A percentile compares a stretch with the other conserved stretches of the same genome.
These are phyloP conservation scores for Brachionus angularis DNA, from an alignment of 1,140 invertebrate species.

Conservation along the genomic window DNA sequence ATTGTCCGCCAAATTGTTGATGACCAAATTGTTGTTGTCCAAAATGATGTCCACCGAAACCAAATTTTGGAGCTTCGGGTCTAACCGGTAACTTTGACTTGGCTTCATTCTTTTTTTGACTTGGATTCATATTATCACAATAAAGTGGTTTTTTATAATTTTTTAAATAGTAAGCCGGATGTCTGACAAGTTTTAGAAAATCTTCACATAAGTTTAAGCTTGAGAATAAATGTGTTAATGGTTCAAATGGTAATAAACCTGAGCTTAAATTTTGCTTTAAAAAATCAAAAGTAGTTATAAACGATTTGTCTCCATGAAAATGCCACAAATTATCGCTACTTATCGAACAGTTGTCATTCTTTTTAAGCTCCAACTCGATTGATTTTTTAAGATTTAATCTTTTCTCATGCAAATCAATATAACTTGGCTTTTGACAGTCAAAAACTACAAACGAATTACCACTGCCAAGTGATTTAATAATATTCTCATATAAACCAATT, in stretches of 20 bases:
- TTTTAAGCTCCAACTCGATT: not conserved
- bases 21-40: constrained; percentile 18
- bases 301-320: constrained; percentile 12
- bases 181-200: constrained; percentile 18
- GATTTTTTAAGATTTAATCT: not conserved
- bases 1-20: too few species aligned
- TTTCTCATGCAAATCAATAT: not conserved
- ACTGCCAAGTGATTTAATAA: not conserved
- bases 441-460: not conserved
- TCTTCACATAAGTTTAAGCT: not conserved
- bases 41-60: constrained; percentile 7
- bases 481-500: not conserved
- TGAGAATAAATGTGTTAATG: not conserved
- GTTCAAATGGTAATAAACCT: not conserved
- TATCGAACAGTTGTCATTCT: not conserved
- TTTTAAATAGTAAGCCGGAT: constrained; percentile 6
- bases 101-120: not conserved
- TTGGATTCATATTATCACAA: not conserved
- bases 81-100: not conserved
- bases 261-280: constrained; percentile 4
- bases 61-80: constrained; percentile 23
- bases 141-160: constrained; percentile 10
- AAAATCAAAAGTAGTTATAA: not conserved
- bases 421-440: constrained; percentile 26
- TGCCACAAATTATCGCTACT: constrained; percentile 25